Percentiles rank a stretch among this genome's conserved stretches.
Conservation (phyloP, 1,140 invertebrate genomes). For the Nasonia giraulti region DNA sequence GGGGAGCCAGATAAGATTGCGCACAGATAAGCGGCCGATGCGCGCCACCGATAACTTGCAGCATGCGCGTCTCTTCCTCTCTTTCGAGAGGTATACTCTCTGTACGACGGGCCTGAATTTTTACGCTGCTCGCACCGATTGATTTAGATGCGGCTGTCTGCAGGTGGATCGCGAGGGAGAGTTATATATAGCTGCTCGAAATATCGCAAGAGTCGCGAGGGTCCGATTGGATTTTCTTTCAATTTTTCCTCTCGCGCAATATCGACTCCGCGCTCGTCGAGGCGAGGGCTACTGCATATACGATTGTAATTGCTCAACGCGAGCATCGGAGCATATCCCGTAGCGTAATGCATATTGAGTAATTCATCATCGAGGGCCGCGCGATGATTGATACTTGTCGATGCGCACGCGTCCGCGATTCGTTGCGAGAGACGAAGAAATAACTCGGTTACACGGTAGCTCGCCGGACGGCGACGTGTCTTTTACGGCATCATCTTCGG, state of each 20-base stretch:
- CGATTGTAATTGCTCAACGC: conserved; percentile 42
- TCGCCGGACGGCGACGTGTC: no score
- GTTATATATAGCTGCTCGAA: background rate
- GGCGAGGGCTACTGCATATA: background rate
- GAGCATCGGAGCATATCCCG: conserved; percentile 22
- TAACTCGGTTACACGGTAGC: background rate
- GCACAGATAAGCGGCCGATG: conserved; percentile 4
- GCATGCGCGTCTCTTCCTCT: background rate
- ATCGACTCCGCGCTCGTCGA: conserved; percentile 26
- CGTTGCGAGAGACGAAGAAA: conserved; percentile 11
- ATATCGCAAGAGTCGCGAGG: background rate
- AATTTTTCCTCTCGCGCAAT: conserved; percentile 9
- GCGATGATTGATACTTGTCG: conserved; percentile 27
- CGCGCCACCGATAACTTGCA: background rate
- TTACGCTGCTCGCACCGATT: background rate
- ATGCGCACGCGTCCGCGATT: conserved; percentile 11
- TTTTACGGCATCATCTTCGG: no score
- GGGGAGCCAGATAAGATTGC: conserved; percentile 36
- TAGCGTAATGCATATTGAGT: conserved; percentile 31
- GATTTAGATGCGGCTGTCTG: background rate
- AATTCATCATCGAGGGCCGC: conserved; percentile 14
- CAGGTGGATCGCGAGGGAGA: no score
- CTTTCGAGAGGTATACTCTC: background rate
- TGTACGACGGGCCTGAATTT: background rate
- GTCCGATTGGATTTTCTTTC: background rate